Percentiles rank a stretch among this genome's conserved stretches.
Conservation (phyloP, 2,113 vertebrate species). For the Hypocryptadius cinnamomeus region DNA sequence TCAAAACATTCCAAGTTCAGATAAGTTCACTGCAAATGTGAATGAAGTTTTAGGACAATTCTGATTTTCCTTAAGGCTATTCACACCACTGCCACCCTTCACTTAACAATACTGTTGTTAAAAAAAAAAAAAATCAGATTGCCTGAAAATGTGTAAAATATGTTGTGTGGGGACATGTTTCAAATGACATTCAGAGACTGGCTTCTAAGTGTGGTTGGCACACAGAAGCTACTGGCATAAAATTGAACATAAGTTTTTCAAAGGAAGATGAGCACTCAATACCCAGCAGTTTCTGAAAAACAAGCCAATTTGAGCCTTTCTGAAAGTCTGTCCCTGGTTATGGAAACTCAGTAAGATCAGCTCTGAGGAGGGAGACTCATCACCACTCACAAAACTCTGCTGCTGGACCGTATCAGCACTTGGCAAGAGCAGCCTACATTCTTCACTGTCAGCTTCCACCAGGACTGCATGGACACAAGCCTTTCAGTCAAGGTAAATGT, state of each 20-base stretch:
- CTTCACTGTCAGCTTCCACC: slow-evolving; percentile 50
- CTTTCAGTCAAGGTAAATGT: slow-evolving; percentile 45
- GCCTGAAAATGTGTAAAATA: not conserved
- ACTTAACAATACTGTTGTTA: not conserved
- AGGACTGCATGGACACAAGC: slow-evolving; percentile 33
- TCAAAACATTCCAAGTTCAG: not conserved
- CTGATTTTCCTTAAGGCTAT: not conserved
- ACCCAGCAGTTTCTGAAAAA: not conserved
- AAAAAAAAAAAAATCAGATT: not conserved
- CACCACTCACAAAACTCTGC: not conserved
- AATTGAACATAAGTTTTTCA: not conserved
- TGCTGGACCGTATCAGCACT: slow-evolving; percentile 15
- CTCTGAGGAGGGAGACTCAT: not conserved
- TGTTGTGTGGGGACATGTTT: not conserved
- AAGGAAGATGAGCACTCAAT: not conserved
- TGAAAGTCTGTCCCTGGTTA: slow-evolving; percentile 13
- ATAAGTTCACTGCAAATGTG: not conserved
- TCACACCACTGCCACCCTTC: not conserved
- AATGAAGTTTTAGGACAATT: not conserved
- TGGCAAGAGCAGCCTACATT: slow-evolving; percentile 39
- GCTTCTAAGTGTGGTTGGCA: not conserved
- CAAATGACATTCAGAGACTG: not conserved
- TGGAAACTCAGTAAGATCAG: not conserved
- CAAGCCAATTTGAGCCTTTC: not conserved
- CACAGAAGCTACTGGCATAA: not conserved